Conservation (phyloP, 2,888 invertebrate species). For the Drosophila differens region DNA sequence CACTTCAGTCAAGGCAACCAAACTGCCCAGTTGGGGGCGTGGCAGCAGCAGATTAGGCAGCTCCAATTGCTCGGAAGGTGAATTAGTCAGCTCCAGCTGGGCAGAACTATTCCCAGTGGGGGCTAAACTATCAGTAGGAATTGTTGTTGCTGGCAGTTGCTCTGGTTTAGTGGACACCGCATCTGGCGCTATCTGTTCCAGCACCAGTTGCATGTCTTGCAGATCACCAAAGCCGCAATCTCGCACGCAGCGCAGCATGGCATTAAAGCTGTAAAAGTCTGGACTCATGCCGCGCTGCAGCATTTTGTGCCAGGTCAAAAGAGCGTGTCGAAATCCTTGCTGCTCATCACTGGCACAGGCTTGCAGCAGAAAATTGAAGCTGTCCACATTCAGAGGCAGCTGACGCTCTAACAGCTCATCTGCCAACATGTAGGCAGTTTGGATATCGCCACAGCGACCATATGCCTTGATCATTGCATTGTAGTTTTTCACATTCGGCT, state of each 20-base stretch:
- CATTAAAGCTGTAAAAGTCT: conserved; percentile 91
- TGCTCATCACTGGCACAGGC: conserved; percentile 92
- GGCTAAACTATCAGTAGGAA: not conserved
- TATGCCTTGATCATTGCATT: conserved; percentile 97
- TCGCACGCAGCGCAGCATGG: conserved; percentile 91
- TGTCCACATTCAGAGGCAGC: conserved; percentile 88
- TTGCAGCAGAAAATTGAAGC: conserved; percentile 92
- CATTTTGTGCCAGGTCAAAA: conserved; percentile 95
- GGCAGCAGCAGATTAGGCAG: conserved; percentile 89
- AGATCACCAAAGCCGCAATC: conserved; percentile 92
- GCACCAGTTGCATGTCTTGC: conserved; percentile 87
- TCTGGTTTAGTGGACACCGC: not conserved
- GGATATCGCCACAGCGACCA: conserved; percentile 92
- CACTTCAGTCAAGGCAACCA: conserved; percentile 87
- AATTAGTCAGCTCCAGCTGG: not conserved
- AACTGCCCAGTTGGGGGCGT: conserved; percentile 87
- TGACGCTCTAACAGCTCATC: conserved; percentile 92
- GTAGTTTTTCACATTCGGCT: conserved; percentile 91
- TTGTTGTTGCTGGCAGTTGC: conserved; percentile 8
- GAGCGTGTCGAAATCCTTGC: conserved; percentile 88
- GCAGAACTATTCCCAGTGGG: not conserved
- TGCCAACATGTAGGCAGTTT: conserved; percentile 91
- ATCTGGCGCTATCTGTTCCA: conserved; percentile 81
- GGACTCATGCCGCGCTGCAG: conserved; percentile 88
- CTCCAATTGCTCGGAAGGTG: conserved; percentile 55